Percentiles rank a stretch among this genome's conserved stretches.
phyloP scores from a whole-genome alignment of 2,797 vertebrate species.

The Smutsia temminckii region DNA sequence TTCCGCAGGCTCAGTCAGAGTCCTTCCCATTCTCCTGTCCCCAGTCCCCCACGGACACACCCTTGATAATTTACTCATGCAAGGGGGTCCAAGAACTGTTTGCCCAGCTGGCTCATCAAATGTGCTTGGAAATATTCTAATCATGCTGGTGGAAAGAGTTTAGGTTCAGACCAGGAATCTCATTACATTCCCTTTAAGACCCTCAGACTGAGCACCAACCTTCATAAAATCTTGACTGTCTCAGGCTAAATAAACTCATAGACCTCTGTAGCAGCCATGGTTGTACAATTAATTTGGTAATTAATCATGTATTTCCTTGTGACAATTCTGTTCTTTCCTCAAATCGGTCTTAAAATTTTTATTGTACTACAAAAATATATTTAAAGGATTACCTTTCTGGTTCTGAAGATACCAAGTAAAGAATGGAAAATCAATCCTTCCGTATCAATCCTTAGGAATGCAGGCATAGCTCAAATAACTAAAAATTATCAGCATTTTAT shows the following conservation, averaged over 20 bases:
- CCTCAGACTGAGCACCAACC: neutral
- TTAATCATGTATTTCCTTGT: slow-evolving; percentile 35
- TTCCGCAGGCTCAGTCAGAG: neutral
- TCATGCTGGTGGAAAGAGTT: neutral
- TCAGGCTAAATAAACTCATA: neutral
- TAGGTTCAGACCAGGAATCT: neutral
- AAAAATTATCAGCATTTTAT: neutral
- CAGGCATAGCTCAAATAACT: neutral
- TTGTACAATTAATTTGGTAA: slow-evolving; percentile 35
- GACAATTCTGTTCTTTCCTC: neutral
- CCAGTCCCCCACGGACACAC: neutral
- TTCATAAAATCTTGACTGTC: neutral
- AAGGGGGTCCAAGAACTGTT: neutral
- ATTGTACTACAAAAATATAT: neutral
- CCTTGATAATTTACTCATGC: neutral
- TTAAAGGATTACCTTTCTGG: slow-evolving; percentile 10
- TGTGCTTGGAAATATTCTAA: neutral
- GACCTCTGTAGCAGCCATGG: neutral
- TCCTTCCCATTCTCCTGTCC: neutral
- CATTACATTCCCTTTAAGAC: neutral
- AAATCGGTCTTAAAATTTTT: slow-evolving; percentile 9
- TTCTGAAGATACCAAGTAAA: slow-evolving; percentile 1
- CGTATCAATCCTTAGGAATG: neutral
- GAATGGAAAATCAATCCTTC: neutral
- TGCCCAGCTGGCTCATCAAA: neutral